Percentiles rank a stretch among this genome's conserved stretches.
Conservation (phyloP, 2,797 vertebrate species). For the Vireo griseus region DNA sequence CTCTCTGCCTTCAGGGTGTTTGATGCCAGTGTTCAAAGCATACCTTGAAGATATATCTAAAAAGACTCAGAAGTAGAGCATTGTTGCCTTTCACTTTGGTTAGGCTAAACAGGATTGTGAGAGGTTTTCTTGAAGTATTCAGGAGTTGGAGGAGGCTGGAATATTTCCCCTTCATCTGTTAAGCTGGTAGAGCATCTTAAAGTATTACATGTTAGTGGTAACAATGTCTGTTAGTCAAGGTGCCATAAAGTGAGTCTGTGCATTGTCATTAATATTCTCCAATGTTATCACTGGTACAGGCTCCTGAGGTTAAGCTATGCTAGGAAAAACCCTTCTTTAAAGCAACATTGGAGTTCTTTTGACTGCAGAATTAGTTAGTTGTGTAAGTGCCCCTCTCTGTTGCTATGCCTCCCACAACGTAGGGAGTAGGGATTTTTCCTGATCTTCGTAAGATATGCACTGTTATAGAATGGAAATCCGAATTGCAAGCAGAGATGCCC, state of each 20-base stretch:
- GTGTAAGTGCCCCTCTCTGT: not conserved
- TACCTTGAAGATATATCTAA: not conserved
- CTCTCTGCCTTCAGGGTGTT: not conserved
- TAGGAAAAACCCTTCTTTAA: not conserved
- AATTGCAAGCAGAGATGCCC: not conserved
- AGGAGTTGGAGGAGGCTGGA: not conserved
- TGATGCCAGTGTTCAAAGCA: not conserved
- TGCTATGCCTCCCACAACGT: not conserved
- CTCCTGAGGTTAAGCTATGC: not conserved
- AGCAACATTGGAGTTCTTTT: not conserved
- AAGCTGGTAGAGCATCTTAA: not conserved
- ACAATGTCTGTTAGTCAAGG: not conserved
- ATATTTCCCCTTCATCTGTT: not conserved
- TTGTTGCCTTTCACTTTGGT: not conserved
- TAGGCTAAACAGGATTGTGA: not conserved
- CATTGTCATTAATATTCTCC: not conserved
- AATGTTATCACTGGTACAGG: not conserved
- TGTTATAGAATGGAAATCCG: not conserved
- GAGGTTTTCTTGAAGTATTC: not conserved
- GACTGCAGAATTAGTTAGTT: not conserved
- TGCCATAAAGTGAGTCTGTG: not conserved
- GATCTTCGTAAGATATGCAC: not conserved
- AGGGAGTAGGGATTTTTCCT: not conserved
- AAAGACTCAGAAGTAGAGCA: not conserved
- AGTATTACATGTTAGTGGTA: not conserved